phyloP scores from a whole-genome alignment of 2,797 vertebrate species.

The Heliangelus exortis region DNA sequence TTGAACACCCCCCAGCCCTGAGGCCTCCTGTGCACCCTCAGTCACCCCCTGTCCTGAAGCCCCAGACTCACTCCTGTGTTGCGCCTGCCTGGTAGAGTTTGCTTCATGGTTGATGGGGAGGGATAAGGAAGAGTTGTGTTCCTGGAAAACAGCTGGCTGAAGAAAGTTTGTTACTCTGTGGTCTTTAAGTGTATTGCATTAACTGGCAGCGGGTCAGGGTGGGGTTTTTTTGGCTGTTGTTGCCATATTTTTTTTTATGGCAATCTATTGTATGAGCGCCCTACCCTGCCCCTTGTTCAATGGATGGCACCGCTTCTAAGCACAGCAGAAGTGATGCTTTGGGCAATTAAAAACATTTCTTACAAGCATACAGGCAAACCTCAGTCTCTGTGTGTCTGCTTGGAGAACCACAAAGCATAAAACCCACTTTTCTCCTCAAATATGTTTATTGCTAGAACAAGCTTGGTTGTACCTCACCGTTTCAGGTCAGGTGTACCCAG shows the following conservation, averaged over 20 bases:
- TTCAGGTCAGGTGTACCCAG: not conserved
- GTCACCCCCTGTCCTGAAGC: not conserved
- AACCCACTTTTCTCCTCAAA: not conserved
- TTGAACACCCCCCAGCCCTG: not conserved
- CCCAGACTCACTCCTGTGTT: not conserved
- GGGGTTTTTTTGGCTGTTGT: not conserved
- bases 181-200: not conserved
- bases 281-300: constrained; percentile 15
- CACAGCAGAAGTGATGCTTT: constrained; percentile 33
- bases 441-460: not conserved
- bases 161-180: not conserved
- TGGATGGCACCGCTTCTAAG: constrained; percentile 23
- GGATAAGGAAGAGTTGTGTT: not conserved
- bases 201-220: not conserved
- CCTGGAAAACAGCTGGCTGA: not conserved
- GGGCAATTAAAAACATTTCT: constrained; percentile 72
- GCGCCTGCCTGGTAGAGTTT: not conserved
- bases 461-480: fast-evolving
- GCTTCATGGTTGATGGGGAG: not conserved
- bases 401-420: not conserved
- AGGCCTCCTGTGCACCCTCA: not conserved
- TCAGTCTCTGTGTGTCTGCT: constrained; percentile 15
- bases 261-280: not conserved
- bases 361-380: constrained; percentile 33
- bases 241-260: constrained; percentile 52